Evolutionary conservation across 1,140 invertebrate genomes (phyloP).

Genomic region (Pseudomyrmex flavicornis): DNA sequence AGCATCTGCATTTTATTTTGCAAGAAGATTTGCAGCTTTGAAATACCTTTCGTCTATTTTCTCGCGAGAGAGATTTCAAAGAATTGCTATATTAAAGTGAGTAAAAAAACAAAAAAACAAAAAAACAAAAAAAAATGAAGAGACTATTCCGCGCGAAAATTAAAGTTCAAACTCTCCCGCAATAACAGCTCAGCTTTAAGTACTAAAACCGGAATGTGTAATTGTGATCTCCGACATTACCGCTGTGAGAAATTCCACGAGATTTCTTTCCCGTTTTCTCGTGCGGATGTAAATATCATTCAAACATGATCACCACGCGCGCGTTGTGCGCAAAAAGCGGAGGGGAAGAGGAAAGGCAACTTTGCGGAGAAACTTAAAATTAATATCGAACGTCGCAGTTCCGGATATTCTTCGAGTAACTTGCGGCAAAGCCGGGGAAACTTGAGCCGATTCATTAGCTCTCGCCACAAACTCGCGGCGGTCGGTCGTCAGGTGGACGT

Average conservation of each 20-base stretch:
- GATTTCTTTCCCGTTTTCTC: background rate
- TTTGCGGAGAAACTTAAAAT: conserved; percentile 35
- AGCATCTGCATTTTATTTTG: background rate
- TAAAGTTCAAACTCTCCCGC: background rate
- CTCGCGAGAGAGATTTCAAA: background rate
- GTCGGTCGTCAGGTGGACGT: conserved; percentile 59
- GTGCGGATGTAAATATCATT: background rate
- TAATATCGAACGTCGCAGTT: conserved; percentile 30
- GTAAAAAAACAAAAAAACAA: background rate
- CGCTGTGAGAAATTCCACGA: background rate
- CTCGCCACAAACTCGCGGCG: conserved; percentile 43
- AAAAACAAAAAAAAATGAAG: background rate
- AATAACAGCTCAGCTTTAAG: background rate
- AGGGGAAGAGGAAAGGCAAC: background rate
- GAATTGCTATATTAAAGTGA: background rate
- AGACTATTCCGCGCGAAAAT: background rate
- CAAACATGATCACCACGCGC: background rate
- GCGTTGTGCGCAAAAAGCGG: background rate
- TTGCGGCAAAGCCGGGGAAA: conserved; percentile 19
- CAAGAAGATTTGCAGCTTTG: background rate
- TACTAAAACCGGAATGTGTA: background rate
- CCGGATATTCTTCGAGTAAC: background rate
- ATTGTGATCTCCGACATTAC: background rate
- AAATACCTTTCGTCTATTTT: background rate
- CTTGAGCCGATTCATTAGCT: conserved; percentile 43